Base-by-base conservation (phyloP, 2,888 invertebrate species). In the Heliconius ismenius region DNA sequence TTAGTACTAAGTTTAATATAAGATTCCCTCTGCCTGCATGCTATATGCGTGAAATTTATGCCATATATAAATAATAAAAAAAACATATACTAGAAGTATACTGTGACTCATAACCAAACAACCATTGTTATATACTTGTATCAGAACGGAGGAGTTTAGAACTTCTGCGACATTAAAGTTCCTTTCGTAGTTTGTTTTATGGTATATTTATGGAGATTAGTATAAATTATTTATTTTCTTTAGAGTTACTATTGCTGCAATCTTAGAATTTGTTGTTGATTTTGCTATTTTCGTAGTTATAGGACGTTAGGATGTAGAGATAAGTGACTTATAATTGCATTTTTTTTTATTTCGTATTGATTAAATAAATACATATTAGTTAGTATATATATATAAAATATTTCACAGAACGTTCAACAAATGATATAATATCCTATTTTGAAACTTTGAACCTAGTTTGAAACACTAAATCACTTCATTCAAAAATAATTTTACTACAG, bases 121-220 rank as follows among this genome's bases (percentile, higher is more conserved):
- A 49, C 49, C 18, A 49, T 49, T 54, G 1, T 54, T 32, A 70
- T 32, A 58, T 58, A 58, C 32, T 58, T 7, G 3, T 54, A 26
- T 28, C 54, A 54, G 54, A 28, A 54, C n/a, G n/a, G 28, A 32
- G 69, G n/a, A 32, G 26, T 15, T 70, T 70, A 15, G 58, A 36
- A 58, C 15, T 58, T 32, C 39, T 11, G n/a, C 21, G n/a, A 10
- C 36, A 39, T 49, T 39, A 67, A 24, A 67, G 24, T 39, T 67
- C 15, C 67, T 39, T 24, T 24, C 15, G 15, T 24, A 67, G 39
- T 67, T 67, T 7, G 2, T 26, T 62, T 62, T 26, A 70, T 70
- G 70, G 70, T 58, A 58, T 70, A 58, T 58, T 58, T 70, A 70
- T 70, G 70, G 58, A 11, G 11, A 70, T 70, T 32, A 49, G 32